Evolutionary conservation across 1,140 invertebrate genomes (phyloP), one percentile per base, ranked within the genome.

Genomic region (Mercenaria mercenaria): DNA sequence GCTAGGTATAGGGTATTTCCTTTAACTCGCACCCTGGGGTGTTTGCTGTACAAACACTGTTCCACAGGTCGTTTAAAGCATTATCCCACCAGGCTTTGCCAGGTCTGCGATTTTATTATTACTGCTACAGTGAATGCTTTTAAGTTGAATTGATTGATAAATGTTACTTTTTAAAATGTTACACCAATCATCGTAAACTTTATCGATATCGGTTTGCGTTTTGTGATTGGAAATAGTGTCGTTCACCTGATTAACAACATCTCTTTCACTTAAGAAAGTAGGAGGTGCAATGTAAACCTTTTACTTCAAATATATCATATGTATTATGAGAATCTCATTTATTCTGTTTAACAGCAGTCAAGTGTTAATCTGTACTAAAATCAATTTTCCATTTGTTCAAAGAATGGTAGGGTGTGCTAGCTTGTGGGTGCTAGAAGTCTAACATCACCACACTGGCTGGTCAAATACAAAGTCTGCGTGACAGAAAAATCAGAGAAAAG

Each of bases 261-360:
- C n/a, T n/a, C n/a, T n/a, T n/a, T n/a, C n/a, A n/a, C n/a, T n/a
- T n/a, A n/a, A n/a, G n/a, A n/a, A n/a, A n/a, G n/a, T n/a, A n/a
- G n/a, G n/a, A n/a, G n/a, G n/a, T n/a, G n/a, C n/a, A n/a, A n/a
- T n/a, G n/a, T n/a, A n/a, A n/a, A n/a, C n/a, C n/a, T n/a, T n/a
- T n/a, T n/a, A n/a, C 39, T 67, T 13, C 52, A 59, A 67, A 83
- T 67, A 47, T 80, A 56, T 34, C n/a, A 80, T 80, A 80, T 18
- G 77, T 18, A 10, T 15, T 69, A 81, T 39, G 6, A 32, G 6
- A 34, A 39, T 29, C 10, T 11, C 6, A 15, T 1, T 41, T 26
- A 10, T 83, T 23, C 56, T 20, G 11, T 4, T 8, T 26, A 47
- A 8, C 2, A 3, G 18, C 29, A 23, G 11, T 29, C 2, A 26